phyloP scores from a whole-genome alignment of 2,113 vertebrate species.

The Corythoichthys haematopterus region DNA sequence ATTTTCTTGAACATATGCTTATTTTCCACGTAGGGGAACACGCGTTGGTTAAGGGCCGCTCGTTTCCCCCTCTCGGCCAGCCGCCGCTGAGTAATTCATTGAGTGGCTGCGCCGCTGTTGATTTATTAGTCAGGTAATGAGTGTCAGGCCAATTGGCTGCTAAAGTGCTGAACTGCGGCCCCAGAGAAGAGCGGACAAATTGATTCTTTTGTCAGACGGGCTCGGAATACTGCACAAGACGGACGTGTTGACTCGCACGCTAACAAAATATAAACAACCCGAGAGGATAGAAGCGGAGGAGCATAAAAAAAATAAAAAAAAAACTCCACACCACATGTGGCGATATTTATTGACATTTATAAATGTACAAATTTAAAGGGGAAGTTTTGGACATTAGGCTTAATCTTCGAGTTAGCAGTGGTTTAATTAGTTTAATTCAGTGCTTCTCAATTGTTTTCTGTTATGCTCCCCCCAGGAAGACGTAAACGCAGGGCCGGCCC shows the following conservation, averaged over 20 bases:
- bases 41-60: background rate
- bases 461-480: no score
- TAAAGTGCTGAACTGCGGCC: constrained; percentile 75
- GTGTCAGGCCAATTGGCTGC: constrained; percentile 76
- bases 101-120: constrained; percentile 46
- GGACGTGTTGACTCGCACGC: background rate
- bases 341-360: background rate
- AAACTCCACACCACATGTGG: background rate
- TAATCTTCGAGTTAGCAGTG: no score
- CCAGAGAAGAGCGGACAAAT: constrained; percentile 52
- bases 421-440: no score
- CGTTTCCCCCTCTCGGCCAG: constrained; percentile 31
- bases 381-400: no score
- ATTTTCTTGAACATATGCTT: constrained; percentile 65
- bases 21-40: constrained; percentile 38
- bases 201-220: constrained; percentile 72
- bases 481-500: no score
- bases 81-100: constrained; percentile 34
- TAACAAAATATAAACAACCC: constrained; percentile 1
- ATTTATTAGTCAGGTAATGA: constrained; percentile 85
- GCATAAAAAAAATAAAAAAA: background rate
- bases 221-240: constrained; percentile 8
- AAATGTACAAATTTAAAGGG: no score
- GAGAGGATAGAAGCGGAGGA: background rate
- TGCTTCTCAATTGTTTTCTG: no score